These are phyloP conservation scores for Strigamia crassipes DNA, from an alignment of 2,888 invertebrate genomes.

Conservation along the genomic window DNA sequence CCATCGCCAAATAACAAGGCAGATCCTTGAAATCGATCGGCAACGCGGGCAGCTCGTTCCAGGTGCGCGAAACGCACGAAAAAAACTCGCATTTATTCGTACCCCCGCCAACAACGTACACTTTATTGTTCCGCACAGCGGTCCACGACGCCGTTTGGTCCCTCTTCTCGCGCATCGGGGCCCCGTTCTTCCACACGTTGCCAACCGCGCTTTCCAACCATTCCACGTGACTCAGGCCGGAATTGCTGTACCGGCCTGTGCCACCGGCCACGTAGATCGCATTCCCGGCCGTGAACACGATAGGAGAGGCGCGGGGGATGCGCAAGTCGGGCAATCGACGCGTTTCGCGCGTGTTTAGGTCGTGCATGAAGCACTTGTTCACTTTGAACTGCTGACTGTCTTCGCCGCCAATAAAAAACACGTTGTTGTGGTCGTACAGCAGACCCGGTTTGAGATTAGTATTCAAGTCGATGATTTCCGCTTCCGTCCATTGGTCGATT, in stretches of 20 bases:
- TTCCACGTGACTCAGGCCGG: conserved; percentile 18
- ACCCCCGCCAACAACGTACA: conserved; percentile 38
- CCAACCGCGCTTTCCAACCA: neutral
- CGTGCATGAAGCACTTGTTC: neutral
- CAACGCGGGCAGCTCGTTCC: conserved; percentile 35
- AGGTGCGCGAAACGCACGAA: neutral
- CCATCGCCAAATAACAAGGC: neutral
- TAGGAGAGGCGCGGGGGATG: conserved; percentile 2
- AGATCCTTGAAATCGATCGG: conserved; percentile 30
- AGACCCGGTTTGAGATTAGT: neutral
- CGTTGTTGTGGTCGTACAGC: neutral
- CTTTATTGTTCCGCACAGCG: neutral
- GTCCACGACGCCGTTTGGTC: conserved; percentile 21
- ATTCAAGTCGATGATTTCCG: conserved; percentile 10
- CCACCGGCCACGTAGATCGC: conserved; percentile 38
- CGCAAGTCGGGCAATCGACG: conserved; percentile 1
- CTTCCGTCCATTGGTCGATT: conserved; percentile 3
- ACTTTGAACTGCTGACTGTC: neutral
- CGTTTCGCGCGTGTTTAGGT: neutral
- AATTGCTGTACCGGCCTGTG: conserved; percentile 8
- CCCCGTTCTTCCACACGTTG: conserved; percentile 24
- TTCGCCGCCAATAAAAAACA: conserved; percentile 37
- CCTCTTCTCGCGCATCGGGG: conserved; percentile 10
- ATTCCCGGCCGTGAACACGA: neutral
- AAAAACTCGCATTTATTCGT: conserved; percentile 44